Conservation (phyloP, 2,888 invertebrate genomes). For the Leuctra nigra region DNA sequence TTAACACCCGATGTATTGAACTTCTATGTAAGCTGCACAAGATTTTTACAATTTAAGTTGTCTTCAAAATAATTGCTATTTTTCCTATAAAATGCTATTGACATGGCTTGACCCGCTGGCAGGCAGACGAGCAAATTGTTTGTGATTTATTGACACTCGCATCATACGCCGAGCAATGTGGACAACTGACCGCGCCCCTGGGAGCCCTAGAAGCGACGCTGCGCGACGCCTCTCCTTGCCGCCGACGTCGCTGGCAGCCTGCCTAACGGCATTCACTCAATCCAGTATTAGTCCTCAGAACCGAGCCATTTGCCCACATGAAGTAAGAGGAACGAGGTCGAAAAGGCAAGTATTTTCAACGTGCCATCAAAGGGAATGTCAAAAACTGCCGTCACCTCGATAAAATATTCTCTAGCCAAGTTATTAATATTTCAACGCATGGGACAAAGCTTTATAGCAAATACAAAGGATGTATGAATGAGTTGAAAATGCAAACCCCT, state of each 20-base stretch:
- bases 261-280: slow-evolving; percentile 3
- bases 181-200: slow-evolving; percentile 17
- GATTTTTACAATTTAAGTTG: no score
- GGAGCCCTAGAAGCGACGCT: no score
- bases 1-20: no score
- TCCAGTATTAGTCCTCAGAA: background rate
- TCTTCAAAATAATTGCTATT: no score
- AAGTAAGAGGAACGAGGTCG: slow-evolving; percentile 4
- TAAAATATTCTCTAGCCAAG: slow-evolving; percentile 15
- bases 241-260: background rate
- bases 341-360: slow-evolving; percentile 7
- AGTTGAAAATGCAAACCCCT: background rate
- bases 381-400: slow-evolving; percentile 6
- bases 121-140: background rate
- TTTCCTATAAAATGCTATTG: no score
- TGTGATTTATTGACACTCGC: slow-evolving; percentile 11
- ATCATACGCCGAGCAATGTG: slow-evolving; percentile 15
- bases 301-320: background rate
- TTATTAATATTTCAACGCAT: slow-evolving; percentile 15
- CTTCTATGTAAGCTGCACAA: no score
- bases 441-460: slow-evolving; percentile 13
- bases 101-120: background rate
- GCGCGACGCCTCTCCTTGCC: background rate
- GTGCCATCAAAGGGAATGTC: slow-evolving; percentile 9
- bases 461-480: slow-evolving; percentile 3